These are phyloP conservation scores for Polia nebulosa DNA, from an alignment of 2,888 invertebrate species.

Conservation along the genomic window DNA sequence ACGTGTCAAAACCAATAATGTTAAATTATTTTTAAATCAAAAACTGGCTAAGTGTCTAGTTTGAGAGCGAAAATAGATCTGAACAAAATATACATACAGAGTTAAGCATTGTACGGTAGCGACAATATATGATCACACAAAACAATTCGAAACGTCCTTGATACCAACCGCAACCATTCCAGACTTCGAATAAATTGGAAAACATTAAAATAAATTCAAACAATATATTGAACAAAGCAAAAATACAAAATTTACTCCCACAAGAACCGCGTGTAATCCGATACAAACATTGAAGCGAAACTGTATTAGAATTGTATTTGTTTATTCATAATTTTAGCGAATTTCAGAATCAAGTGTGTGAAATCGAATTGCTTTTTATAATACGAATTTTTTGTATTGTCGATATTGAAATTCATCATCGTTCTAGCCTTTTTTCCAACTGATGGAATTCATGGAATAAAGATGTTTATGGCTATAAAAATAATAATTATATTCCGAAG, in stretches of 20 bases:
- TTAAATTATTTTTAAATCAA: no score
- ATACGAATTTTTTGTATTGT: background rate
- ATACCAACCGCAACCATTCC: slow-evolving; percentile 11
- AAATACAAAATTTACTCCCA: slow-evolving; percentile 43
- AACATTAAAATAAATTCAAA: slow-evolving; percentile 47
- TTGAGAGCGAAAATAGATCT: no score
- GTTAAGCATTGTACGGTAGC: background rate
- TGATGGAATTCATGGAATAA: no score
- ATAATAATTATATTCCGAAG: no score
- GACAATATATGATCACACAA: slow-evolving; percentile 12
- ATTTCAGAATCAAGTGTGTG: background rate
- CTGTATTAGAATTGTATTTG: slow-evolving; percentile 18
- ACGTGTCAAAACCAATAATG: no score
- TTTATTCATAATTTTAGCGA: slow-evolving; percentile 27
- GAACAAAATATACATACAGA: background rate
- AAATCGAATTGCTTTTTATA: background rate
- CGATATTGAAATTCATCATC: background rate
- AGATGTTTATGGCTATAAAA: no score
- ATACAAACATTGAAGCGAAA: slow-evolving; percentile 8
- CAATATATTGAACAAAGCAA: slow-evolving; percentile 10
- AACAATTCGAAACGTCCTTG: slow-evolving; percentile 2
- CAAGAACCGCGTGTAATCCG: slow-evolving; percentile 21
- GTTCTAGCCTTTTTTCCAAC: background rate
- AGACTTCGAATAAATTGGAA: slow-evolving; percentile 35
- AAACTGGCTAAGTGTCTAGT: no score